These are phyloP conservation scores for Bagarius yarrelli DNA, from an alignment of 2,113 vertebrate species.

Conservation along the genomic window DNA sequence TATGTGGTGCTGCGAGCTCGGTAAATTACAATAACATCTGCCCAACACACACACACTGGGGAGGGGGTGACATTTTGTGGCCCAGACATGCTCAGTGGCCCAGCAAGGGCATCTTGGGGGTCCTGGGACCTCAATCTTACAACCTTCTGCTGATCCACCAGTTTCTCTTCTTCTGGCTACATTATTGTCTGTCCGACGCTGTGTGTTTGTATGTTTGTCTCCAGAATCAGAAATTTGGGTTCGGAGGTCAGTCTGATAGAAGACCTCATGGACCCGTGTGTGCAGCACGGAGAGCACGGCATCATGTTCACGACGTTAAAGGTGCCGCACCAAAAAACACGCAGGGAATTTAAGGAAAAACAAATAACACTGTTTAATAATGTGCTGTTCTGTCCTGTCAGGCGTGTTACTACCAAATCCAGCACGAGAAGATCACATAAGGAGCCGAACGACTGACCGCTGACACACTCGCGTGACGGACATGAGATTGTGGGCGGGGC, in stretches of 20 bases:
- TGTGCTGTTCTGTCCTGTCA: constrained; percentile 55
- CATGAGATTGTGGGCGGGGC: background rate
- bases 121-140: too few species aligned
- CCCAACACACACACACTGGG: too few species aligned
- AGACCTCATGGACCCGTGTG: constrained; percentile 95
- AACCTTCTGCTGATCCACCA: too few species aligned
- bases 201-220: background rate
- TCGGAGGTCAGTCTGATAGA: constrained; percentile 97
- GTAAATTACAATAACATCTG: constrained; percentile 60
- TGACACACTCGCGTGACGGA: background rate
- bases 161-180: too few species aligned
- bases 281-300: constrained; percentile 95
- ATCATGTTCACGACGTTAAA: constrained; percentile 99
- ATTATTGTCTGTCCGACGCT: too few species aligned
- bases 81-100: too few species aligned
- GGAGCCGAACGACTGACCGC: constrained; percentile 4
- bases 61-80: too few species aligned
- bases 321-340: constrained; percentile 61
- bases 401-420: constrained; percentile 99
- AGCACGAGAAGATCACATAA: constrained; percentile 95
- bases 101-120: too few species aligned
- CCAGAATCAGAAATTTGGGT: constrained; percentile 93
- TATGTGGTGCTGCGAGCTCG: constrained; percentile 95
- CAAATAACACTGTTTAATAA: background rate
- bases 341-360: background rate